Percentiles rank a stretch among this genome's conserved stretches.
These are phyloP conservation scores for Mus pahari DNA, from an alignment of 2,113 vertebrate species.

Conservation along the genomic window DNA sequence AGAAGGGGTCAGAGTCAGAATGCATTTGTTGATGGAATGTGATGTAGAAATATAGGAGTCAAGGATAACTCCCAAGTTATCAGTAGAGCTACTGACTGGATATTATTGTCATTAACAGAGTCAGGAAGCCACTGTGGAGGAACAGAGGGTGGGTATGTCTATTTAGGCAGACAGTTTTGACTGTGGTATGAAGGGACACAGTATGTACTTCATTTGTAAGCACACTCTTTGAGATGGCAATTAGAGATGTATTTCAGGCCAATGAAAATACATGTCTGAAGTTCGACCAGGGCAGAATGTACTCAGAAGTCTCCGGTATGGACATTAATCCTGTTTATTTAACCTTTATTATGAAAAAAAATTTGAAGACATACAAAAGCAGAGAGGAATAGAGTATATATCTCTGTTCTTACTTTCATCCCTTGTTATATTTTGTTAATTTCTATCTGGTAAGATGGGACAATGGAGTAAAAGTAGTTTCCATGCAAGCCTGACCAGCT, in stretches of 20 bases:
- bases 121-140: not conserved
- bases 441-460: not conserved
- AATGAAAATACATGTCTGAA: not conserved
- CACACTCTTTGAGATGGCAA: not conserved
- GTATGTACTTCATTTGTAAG: not conserved
- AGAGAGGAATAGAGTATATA: not conserved
- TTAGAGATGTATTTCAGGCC: not conserved
- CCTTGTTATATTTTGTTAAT: no score
- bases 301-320: not conserved
- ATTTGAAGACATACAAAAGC: no score
- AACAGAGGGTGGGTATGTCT: not conserved
- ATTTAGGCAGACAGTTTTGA: not conserved
- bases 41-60: not conserved
- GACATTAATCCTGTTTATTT: not conserved
- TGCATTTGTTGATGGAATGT: no score
- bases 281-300: not conserved
- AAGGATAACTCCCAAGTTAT: not conserved
- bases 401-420: not conserved
- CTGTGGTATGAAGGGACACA: not conserved
- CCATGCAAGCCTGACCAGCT: not conserved
- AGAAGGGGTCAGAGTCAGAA: not conserved
- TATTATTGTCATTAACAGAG: not conserved
- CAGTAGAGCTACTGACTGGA: not conserved
- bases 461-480: not conserved
- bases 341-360: not conserved